phyloP scores from a whole-genome alignment of 30 jellyfish, hydroid and myxozoan genomes.

The Rhopilema esculentum region DNA sequence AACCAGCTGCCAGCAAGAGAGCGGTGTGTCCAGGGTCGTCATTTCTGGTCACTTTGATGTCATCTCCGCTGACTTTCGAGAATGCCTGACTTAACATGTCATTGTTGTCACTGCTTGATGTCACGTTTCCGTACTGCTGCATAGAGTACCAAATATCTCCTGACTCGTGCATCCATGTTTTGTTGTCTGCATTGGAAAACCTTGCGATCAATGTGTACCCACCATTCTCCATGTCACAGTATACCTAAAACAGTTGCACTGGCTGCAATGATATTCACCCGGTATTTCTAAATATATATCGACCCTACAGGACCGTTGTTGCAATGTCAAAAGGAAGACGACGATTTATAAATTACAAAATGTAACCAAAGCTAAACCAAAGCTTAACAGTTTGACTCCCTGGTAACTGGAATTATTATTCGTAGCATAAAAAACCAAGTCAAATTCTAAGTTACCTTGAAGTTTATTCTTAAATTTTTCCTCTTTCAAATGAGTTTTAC shows the following conservation, averaged over 20 bases:
- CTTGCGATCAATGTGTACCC: conserved; percentile 62
- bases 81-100: conserved; percentile 54
- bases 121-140: conserved; percentile 7
- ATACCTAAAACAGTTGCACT: conserved; percentile 20
- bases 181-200: conserved; percentile 46
- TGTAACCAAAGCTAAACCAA: too few species aligned
- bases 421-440: too few species aligned
- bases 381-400: too few species aligned
- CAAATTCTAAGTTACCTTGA: too few species aligned
- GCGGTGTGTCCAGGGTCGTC: conserved; percentile 47
- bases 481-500: too few species aligned
- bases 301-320: not conserved
- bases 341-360: too few species aligned
- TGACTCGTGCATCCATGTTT: conserved; percentile 46
- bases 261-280: not conserved
- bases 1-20: conserved; percentile 34
- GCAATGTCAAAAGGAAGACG: too few species aligned
- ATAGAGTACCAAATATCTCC: conserved; percentile 53
- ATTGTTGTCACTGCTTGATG: conserved; percentile 12
- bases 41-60: conserved; percentile 53
- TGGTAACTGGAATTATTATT: too few species aligned
- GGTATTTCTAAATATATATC: too few species aligned
- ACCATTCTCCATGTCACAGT: conserved; percentile 68
- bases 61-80: conserved; percentile 29
- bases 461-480: too few species aligned